Percentiles rank a stretch among this genome's conserved stretches.
phyloP scores from a whole-genome alignment of 1,140 invertebrate genomes.

The Littorina saxatilis region DNA sequence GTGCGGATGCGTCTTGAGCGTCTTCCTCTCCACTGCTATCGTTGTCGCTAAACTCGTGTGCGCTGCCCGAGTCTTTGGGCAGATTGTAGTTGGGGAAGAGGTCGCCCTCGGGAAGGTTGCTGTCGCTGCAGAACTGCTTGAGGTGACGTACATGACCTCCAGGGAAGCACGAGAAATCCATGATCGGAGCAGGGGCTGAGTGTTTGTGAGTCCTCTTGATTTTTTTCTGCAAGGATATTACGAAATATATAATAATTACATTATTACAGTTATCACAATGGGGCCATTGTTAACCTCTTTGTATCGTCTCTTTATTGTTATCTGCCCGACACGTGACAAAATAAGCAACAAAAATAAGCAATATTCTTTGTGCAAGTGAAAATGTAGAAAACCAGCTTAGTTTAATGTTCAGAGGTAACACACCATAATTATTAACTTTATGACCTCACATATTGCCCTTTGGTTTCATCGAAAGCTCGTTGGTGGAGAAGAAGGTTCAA shows the following conservation, averaged over 20 bases:
- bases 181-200: background rate
- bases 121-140: slow-evolving; percentile 35
- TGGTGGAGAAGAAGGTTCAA: too few species aligned
- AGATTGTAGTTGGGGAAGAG: slow-evolving; percentile 36
- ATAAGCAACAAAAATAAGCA: too few species aligned
- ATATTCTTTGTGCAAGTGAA: too few species aligned
- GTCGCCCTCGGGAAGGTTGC: slow-evolving; percentile 25
- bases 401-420: too few species aligned
- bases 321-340: too few species aligned
- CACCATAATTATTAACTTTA: too few species aligned
- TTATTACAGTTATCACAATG: background rate
- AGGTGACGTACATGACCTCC: slow-evolving; percentile 18
- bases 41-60: background rate
- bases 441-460: too few species aligned
- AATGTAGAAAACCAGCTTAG: too few species aligned
- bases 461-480: too few species aligned
- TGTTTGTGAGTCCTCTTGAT: background rate
- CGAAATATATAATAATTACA: background rate
- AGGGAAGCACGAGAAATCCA: slow-evolving; percentile 30
- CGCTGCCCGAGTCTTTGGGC: slow-evolving; percentile 26
- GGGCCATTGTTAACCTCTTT: background rate
- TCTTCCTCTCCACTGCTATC: slow-evolving; percentile 17
- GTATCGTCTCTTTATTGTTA: background rate
- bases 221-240: too few species aligned
- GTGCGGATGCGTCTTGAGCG: background rate